These are phyloP conservation scores for Ochropleura plecta DNA, from an alignment of 2,888 invertebrate genomes.

Conservation along the genomic window DNA sequence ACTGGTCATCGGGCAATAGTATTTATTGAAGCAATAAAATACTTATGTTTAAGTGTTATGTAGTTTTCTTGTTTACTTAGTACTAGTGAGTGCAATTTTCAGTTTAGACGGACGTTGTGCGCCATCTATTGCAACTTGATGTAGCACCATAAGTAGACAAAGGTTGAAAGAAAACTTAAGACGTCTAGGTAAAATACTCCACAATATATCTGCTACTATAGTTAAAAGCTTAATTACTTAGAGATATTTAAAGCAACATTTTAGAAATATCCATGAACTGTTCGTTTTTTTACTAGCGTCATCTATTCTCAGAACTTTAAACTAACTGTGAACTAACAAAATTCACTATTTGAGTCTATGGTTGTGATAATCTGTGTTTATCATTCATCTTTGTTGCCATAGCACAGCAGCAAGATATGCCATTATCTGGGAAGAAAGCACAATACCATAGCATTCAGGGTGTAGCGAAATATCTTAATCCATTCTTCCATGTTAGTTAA, in stretches of 20 bases:
- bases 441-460: not conserved
- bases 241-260: not conserved
- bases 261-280: not conserved
- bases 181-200: not conserved
- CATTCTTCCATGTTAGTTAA: no score
- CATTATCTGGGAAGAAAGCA: not conserved
- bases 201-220: not conserved
- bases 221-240: not conserved
- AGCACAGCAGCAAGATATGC: not conserved
- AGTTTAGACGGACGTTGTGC: not conserved
- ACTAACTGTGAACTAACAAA: not conserved
- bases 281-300: constrained; percentile 1
- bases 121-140: constrained; percentile 11
- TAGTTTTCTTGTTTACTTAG: not conserved
- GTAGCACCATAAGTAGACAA: not conserved
- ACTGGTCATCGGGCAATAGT: not conserved
- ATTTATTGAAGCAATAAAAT: no score
- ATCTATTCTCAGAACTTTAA: constrained; percentile 5
- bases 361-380: constrained; percentile 13
- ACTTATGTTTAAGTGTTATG: no score
- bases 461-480: no score
- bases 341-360: constrained; percentile 9
- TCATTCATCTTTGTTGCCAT: constrained; percentile 3
- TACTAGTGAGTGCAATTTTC: not conserved
- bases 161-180: not conserved